phyloP scores from a whole-genome alignment of 2,797 vertebrate genomes.

The Rhodeus uyekii region DNA sequence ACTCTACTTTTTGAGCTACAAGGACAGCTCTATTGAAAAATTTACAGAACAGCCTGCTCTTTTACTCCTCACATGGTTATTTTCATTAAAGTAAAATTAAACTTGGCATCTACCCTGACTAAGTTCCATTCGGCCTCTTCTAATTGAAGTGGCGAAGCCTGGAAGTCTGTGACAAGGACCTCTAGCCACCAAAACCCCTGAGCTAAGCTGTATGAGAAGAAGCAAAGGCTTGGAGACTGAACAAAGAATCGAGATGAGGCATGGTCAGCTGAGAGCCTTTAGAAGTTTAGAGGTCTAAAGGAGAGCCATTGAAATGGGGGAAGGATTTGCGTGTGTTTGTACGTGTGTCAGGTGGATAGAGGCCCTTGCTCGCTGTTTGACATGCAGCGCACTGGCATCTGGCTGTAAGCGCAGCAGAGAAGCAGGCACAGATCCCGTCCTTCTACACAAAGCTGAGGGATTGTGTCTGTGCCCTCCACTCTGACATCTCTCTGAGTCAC shows the following conservation, averaged over 20 bases:
- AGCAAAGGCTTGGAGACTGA: background rate
- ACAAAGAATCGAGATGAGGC: background rate
- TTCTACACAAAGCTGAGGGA: slow-evolving; percentile 40
- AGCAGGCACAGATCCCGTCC: slow-evolving; percentile 20
- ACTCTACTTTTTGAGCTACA: too few species aligned
- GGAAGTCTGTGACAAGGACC: background rate
- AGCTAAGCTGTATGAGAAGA: background rate
- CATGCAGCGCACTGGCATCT: slow-evolving; percentile 18
- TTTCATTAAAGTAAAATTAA: background rate
- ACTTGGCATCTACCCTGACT: background rate
- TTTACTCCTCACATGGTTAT: background rate
- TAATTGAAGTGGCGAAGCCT: background rate
- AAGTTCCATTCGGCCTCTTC: background rate
- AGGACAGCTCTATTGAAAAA: too few species aligned
- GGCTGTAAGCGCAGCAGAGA: background rate
- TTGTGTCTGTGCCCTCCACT: slow-evolving; percentile 39
- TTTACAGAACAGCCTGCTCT: background rate
- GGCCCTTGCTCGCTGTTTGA: slow-evolving; percentile 17
- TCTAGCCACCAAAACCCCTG: background rate
- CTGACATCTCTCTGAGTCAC: slow-evolving; percentile 37
- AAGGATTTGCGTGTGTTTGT: slow-evolving; percentile 26
- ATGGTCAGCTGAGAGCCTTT: slow-evolving; percentile 9
- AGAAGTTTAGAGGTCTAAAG: background rate
- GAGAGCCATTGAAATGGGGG: slow-evolving; percentile 13
- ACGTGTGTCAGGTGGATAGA: background rate